Conservation (phyloP, 2,797 vertebrate genomes). For the Pitangus sulphuratus region DNA sequence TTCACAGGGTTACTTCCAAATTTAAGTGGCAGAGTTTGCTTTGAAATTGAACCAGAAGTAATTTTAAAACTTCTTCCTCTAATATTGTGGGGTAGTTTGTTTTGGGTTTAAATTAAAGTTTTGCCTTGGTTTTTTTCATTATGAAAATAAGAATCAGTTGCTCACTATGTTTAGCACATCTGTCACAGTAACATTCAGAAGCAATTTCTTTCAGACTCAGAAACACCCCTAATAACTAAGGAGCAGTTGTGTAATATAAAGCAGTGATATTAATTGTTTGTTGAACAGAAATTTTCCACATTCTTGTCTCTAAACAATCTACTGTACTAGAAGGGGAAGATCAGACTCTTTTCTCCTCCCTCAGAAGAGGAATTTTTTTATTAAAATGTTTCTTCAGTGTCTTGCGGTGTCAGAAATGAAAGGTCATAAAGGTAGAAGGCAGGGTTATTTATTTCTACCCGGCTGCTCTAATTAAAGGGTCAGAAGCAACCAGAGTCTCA, state of each 20-base stretch:
- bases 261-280: not conserved
- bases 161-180: not conserved
- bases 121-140: not conserved
- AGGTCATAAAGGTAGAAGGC: conserved; percentile 30
- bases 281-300: not conserved
- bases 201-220: not conserved
- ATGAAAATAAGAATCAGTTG: not conserved
- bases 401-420: conserved; percentile 34
- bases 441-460: conserved; percentile 56
- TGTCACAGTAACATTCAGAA: not conserved
- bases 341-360: not conserved
- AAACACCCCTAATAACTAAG: not conserved
- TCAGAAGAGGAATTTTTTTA: not conserved
- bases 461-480: conserved; percentile 73
- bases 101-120: not conserved
- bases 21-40: not conserved
- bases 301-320: not conserved
- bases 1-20: not conserved
- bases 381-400: conserved; percentile 25
- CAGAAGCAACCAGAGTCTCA: not conserved
- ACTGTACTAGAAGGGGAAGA: not conserved
- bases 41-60: not conserved
- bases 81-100: not conserved
- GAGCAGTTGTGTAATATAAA: not conserved
- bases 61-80: not conserved